These are phyloP conservation scores for Trachelipus rathkii DNA, from an alignment of 1,140 invertebrate species.

Conservation along the genomic window DNA sequence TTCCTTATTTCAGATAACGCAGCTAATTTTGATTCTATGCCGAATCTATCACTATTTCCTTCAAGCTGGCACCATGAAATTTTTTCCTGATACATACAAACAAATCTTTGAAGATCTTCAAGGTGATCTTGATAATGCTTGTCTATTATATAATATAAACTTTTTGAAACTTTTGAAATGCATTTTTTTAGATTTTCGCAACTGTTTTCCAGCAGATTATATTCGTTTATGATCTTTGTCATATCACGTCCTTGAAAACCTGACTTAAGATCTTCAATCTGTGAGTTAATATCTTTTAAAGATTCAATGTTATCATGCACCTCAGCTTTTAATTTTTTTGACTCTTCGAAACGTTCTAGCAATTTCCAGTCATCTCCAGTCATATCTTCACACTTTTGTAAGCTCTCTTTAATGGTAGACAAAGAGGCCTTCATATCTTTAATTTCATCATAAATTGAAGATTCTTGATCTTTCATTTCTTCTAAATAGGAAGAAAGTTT, in stretches of 20 bases:
- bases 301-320: conserved; percentile 59
- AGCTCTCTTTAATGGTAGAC: conserved; percentile 71
- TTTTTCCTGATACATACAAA: conserved; percentile 77
- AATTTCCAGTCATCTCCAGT: conserved; percentile 81
- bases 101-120: conserved; percentile 69
- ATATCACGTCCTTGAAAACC: conserved; percentile 77
- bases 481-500: conserved; percentile 68
- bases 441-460: conserved; percentile 63
- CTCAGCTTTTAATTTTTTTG: conserved; percentile 63
- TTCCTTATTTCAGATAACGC: conserved; percentile 71
- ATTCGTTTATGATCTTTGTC: conserved; percentile 67
- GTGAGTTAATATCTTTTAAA: conserved; percentile 63
- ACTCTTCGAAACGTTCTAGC: conserved; percentile 69
- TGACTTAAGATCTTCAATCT: conserved; percentile 66
- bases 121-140: conserved; percentile 84
- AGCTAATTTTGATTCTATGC: conserved; percentile 83
- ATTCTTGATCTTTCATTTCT: conserved; percentile 68
- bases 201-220: conserved; percentile 69
- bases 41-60: conserved; percentile 79
- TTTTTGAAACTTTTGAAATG: conserved; percentile 74
- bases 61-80: conserved; percentile 87
- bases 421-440: conserved; percentile 66
- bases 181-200: conserved; percentile 68
- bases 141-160: conserved; percentile 72
- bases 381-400: conserved; percentile 86